Conservation (phyloP, 1,140 invertebrate species). For the Stenopsyche tienmushanensis region DNA sequence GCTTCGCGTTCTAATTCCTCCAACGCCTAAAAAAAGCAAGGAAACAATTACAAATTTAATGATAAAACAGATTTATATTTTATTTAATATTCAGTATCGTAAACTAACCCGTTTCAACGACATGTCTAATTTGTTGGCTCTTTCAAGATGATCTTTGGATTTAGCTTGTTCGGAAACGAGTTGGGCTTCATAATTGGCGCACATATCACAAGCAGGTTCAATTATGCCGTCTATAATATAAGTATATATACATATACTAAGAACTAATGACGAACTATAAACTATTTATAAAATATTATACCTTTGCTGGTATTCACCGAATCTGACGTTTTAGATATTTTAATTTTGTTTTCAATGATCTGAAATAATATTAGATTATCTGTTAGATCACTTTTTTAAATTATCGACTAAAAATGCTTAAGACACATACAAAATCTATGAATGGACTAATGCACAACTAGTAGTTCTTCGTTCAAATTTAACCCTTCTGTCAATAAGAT, state of each 20-base stretch:
- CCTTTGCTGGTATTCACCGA: conserved; percentile 37
- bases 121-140: conserved; percentile 59
- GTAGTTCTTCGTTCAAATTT: too few relatives aligned
- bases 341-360: conserved; percentile 29
- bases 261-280: background rate
- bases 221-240: conserved; percentile 29
- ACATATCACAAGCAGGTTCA: conserved; percentile 64
- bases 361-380: background rate
- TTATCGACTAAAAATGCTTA: background rate
- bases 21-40: conserved; percentile 45
- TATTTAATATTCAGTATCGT: background rate
- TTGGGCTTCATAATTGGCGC: conserved; percentile 71
- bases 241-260: background rate
- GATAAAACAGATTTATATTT: too few relatives aligned
- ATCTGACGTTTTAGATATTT: conserved; percentile 27
- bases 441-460: too few relatives aligned
- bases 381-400: background rate
- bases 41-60: background rate
- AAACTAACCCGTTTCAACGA: conserved; percentile 44
- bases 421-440: too few relatives aligned
- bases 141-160: conserved; percentile 60
- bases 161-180: conserved; percentile 66
- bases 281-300: conserved; percentile 12
- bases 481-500: too few relatives aligned
- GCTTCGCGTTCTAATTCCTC: conserved; percentile 52